A percentile compares a stretch with the other conserved stretches of the same genome.
These are phyloP conservation scores for Heliornis fulica DNA, from an alignment of 2,113 vertebrate genomes.

Conservation along the genomic window DNA sequence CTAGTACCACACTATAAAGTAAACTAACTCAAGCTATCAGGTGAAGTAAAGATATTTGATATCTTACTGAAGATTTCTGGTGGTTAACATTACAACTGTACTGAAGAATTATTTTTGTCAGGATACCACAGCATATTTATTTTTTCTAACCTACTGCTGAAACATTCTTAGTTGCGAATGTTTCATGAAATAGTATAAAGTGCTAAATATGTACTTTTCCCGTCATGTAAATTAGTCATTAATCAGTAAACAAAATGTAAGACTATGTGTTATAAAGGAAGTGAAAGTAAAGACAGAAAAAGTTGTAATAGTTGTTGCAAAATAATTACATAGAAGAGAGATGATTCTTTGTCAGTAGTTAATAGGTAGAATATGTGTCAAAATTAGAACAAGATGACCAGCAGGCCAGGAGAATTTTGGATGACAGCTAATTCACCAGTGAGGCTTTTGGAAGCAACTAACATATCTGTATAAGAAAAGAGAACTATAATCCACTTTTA, in stretches of 20 bases:
- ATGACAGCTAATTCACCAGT: neutral
- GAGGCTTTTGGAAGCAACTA: neutral
- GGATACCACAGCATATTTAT: neutral
- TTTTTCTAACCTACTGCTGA: neutral
- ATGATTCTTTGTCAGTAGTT: fast-evolving
- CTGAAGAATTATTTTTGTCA: neutral
- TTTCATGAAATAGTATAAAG: neutral
- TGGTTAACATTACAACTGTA: neutral
- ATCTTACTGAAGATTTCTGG: neutral
- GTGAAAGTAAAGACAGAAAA: neutral
- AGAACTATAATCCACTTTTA: neutral
- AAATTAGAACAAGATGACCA: neutral
- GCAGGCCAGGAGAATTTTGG: neutral
- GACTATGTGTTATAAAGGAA: neutral
- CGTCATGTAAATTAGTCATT: neutral
- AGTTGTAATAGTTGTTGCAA: neutral
- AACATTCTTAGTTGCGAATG: neutral
- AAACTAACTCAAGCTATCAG: neutral
- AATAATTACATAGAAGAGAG: neutral
- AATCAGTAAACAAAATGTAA: neutral
- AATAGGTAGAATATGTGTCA: neutral
- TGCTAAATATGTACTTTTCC: neutral
- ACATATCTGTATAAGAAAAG: neutral
- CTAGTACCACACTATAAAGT: neutral
- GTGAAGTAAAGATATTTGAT: neutral